A percentile compares a stretch with the other conserved stretches of the same genome.
Evolutionary conservation across 2,113 vertebrate genomes (phyloP).

Genomic region (Pachyramphus minor): DNA sequence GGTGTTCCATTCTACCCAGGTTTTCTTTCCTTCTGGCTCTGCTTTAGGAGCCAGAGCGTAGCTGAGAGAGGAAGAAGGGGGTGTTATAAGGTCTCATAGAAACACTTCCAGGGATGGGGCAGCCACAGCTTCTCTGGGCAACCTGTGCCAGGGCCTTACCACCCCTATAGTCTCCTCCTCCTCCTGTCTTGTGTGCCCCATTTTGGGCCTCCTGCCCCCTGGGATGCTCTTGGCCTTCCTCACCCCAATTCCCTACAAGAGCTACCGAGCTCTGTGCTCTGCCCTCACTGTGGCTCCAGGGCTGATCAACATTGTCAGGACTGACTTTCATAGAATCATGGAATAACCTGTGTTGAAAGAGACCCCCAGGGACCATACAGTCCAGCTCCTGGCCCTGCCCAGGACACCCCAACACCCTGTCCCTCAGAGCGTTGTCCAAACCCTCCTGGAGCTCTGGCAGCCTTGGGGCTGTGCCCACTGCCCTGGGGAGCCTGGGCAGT

Average conservation of each 20-base stretch:
- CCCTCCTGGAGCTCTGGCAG: neutral
- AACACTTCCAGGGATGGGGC: neutral
- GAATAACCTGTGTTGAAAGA: neutral
- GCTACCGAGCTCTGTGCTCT: neutral
- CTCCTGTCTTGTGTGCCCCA: neutral
- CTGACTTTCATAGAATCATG: neutral
- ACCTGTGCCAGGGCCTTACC: neutral
- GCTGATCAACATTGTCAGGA: neutral
- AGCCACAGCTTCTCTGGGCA: neutral
- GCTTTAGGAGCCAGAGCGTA: neutral
- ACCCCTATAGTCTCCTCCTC: neutral
- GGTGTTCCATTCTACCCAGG: neutral
- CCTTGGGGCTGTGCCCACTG: neutral
- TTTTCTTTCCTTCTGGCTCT: no score
- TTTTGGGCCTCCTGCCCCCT: neutral
- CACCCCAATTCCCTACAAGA: rapidly evolving
- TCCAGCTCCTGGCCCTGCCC: neutral
- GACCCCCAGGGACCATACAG: neutral
- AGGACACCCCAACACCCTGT: neutral
- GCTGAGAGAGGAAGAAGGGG: neutral
- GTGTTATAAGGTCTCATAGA: neutral
- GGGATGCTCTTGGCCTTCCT: neutral
- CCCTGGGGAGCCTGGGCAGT: neutral
- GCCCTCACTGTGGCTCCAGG: rapidly evolving
- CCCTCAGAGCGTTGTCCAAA: neutral